A percentile compares a stretch with the other conserved stretches of the same genome.
Conservation (phyloP, 2,113 vertebrate genomes). For the Verasper variegatus region DNA sequence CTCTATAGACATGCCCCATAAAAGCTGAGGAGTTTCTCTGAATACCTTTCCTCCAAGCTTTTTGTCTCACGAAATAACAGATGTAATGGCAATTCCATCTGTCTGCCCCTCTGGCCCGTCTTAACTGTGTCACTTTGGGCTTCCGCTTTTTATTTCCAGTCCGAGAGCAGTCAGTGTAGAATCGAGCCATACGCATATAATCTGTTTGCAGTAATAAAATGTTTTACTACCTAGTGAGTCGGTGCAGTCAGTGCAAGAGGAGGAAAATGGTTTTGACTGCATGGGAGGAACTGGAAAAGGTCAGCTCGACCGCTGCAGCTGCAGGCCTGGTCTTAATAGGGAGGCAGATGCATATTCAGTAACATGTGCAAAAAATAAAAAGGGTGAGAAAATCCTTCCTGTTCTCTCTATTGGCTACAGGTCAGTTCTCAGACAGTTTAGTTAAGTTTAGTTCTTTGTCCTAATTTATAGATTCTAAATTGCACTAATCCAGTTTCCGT, state of each 20-base stretch:
- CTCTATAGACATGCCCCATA: conserved; percentile 27
- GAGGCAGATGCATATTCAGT: conserved; percentile 50
- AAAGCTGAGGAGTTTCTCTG: conserved; percentile 61
- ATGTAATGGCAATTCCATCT: conserved; percentile 66
- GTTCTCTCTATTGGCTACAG: neutral
- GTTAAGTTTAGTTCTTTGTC: neutral
- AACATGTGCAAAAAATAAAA: conserved; percentile 13
- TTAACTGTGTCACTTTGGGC: conserved; percentile 48
- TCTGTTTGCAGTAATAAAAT: conserved; percentile 65
- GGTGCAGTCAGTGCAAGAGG: conserved; percentile 36
- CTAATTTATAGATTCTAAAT: neutral
- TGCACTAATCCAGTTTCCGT: neutral
- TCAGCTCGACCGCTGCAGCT: conserved; percentile 46
- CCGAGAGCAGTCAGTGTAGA: conserved; percentile 28
- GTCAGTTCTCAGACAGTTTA: neutral
- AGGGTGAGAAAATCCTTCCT: conserved; percentile 1
- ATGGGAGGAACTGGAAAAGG: conserved; percentile 52
- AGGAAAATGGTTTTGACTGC: conserved; percentile 62
- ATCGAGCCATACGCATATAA: conserved; percentile 39
- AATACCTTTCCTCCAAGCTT: conserved; percentile 65
- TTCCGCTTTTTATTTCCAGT: conserved; percentile 58
- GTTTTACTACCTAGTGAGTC: conserved; percentile 68
- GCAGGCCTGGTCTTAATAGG: conserved; percentile 59
- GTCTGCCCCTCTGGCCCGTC: conserved; percentile 51
- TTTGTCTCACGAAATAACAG: conserved; percentile 60